Evolutionary conservation across 2,797 vertebrate species (phyloP).

Genomic region (Geotrypetes seraphini): DNA sequence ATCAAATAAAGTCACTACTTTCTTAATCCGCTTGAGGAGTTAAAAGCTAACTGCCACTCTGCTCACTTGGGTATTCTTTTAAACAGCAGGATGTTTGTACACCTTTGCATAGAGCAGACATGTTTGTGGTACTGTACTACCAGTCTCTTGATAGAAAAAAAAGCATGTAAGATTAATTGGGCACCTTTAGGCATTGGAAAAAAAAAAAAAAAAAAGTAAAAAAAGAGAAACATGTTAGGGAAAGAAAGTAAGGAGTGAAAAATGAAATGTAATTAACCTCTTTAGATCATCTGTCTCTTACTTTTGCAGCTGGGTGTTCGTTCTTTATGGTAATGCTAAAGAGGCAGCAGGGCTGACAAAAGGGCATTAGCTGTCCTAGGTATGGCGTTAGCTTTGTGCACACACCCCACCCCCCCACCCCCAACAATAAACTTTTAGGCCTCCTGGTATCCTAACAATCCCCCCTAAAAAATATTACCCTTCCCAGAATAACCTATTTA

Average conservation of each 20-base stretch:
- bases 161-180: slow-evolving; percentile 23
- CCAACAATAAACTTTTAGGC: too few relatives aligned
- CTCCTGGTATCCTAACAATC: too few relatives aligned
- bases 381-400: too few relatives aligned
- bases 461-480: too few relatives aligned
- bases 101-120: not conserved
- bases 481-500: too few relatives aligned
- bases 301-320: not conserved
- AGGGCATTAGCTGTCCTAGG: too few relatives aligned
- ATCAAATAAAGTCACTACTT: too few relatives aligned
- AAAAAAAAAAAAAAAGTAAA: slow-evolving; percentile 18
- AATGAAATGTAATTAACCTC: slow-evolving; percentile 38
- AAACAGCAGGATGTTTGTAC: not conserved
- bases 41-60: not conserved
- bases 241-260: slow-evolving; percentile 29
- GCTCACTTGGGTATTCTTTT: not conserved
- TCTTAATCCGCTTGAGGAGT: too few relatives aligned
- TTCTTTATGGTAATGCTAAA: slow-evolving; percentile 20
- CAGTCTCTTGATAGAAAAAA: slow-evolving; percentile 15
- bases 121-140: not conserved
- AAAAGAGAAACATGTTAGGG: too few relatives aligned
- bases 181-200: slow-evolving; percentile 18
- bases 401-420: too few relatives aligned
- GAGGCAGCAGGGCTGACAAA: too few relatives aligned
- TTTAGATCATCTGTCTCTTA: slow-evolving; percentile 18